Evolutionary conservation across 2,888 invertebrate species (phyloP).

Genomic region (Xylophagus ater): DNA sequence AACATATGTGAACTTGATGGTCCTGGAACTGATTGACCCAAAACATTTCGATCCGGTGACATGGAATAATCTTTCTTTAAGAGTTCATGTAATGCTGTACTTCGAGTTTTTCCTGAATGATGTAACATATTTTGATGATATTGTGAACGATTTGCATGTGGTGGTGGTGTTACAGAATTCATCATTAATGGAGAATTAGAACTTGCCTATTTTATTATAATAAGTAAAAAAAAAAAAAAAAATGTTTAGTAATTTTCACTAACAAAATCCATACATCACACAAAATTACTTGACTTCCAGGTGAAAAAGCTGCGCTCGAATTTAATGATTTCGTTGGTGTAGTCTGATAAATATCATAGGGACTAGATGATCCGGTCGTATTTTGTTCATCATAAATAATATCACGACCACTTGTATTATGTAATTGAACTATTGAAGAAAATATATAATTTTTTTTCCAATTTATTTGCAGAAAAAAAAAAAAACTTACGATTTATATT

Average conservation of each 20-base stretch:
- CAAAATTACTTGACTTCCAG: conserved; percentile 47
- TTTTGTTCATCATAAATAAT: conserved; percentile 21
- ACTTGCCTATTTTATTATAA: too few relatives aligned
- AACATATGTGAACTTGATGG: conserved; percentile 42
- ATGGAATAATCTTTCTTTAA: conserved; percentile 54
- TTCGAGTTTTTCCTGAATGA: conserved; percentile 19
- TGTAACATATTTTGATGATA: conserved; percentile 28
- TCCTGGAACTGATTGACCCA: conserved; percentile 56
- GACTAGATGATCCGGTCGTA: conserved; percentile 32
- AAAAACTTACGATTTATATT: too few relatives aligned
- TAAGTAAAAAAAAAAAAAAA: conserved; percentile 18
- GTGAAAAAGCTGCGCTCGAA: conserved; percentile 47
- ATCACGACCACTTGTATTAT: conserved; percentile 17
- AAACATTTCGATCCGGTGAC: conserved; percentile 43
- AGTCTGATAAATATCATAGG: conserved; percentile 37
- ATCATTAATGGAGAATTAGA: conserved; percentile 44
- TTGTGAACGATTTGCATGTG: conserved; percentile 34
- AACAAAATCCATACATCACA: neutral
- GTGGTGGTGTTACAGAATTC: conserved; percentile 38
- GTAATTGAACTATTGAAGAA: conserved; percentile 18
- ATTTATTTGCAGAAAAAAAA: too few relatives aligned
- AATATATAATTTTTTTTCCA: too few relatives aligned
- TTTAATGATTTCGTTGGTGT: conserved; percentile 34
- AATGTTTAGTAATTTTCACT: neutral
- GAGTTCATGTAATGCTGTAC: conserved; percentile 52